Conservation (phyloP, 2,797 vertebrate species). For the Scolopax bukidnonensis region DNA sequence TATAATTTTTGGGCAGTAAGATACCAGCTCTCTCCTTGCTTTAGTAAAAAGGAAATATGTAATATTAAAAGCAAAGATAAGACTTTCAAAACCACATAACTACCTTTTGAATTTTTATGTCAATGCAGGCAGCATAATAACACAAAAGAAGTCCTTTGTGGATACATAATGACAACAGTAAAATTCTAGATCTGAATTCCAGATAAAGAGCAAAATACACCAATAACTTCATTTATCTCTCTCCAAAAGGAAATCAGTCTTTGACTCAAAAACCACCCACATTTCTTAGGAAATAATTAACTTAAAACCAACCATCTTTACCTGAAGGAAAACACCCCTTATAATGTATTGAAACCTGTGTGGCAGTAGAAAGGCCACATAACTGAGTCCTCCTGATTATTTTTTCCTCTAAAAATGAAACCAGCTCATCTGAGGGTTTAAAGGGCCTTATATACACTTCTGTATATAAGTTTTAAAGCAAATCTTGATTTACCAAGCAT, state of each 20-base stretch:
- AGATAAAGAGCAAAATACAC: not conserved
- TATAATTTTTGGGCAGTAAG: not conserved
- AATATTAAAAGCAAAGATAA: not conserved
- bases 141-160: not conserved
- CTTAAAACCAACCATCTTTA: not conserved
- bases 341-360: not conserved
- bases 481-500: not conserved
- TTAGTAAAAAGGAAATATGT: not conserved
- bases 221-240: not conserved
- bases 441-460: not conserved
- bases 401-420: not conserved
- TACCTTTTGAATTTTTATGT: not conserved
- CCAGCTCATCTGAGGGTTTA: not conserved
- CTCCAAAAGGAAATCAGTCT: not conserved
- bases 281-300: not conserved
- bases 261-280: not conserved
- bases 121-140: not conserved
- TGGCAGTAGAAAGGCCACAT: not conserved
- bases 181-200: not conserved
- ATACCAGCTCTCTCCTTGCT: not conserved
- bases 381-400: accelerated
- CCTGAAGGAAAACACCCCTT: not conserved
- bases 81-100: not conserved
- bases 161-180: not conserved
- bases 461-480: not conserved